These are phyloP conservation scores for Nemotelus pantherinus DNA, from an alignment of 2,888 invertebrate species.

Conservation along the genomic window DNA sequence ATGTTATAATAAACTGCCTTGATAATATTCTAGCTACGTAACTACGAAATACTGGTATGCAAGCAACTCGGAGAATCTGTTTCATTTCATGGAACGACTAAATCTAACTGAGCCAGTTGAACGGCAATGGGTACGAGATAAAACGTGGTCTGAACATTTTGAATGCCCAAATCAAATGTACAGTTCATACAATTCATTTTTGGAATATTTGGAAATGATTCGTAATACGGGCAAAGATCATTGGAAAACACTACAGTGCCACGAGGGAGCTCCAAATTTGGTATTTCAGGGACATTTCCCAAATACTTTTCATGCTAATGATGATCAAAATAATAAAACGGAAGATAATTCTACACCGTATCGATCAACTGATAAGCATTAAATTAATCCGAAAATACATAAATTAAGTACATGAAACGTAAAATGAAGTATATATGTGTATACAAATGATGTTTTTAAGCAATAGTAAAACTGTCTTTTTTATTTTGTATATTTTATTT, in stretches of 20 bases:
- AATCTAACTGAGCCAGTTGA: slow-evolving; percentile 76
- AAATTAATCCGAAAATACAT: slow-evolving; percentile 1
- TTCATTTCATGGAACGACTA: slow-evolving; percentile 76
- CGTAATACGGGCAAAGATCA: slow-evolving; percentile 57
- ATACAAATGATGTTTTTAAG: too few species aligned
- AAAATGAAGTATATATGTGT: background rate
- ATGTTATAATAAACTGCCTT: too few species aligned
- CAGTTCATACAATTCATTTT: slow-evolving; percentile 57
- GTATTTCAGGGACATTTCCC: slow-evolving; percentile 46
- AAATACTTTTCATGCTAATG: slow-evolving; percentile 25
- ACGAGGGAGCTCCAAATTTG: slow-evolving; percentile 51
- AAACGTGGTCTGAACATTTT: slow-evolving; percentile 61
- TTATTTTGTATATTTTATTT: too few species aligned
- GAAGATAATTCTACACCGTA: slow-evolving; percentile 24
- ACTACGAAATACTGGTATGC: slow-evolving; percentile 82
- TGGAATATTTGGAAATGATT: slow-evolving; percentile 58
- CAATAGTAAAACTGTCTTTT: too few species aligned
- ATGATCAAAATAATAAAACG: slow-evolving; percentile 43
- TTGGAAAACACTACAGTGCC: slow-evolving; percentile 56
- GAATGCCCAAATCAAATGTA: slow-evolving; percentile 58
- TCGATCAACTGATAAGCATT: slow-evolving; percentile 39
- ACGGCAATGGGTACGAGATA: slow-evolving; percentile 77
- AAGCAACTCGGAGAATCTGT: slow-evolving; percentile 76
- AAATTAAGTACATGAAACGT: background rate
- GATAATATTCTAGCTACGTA: slow-evolving; percentile 69